Base-by-base conservation (phyloP, 2,888 invertebrate species). In the Amphipyra tragopoginis region DNA sequence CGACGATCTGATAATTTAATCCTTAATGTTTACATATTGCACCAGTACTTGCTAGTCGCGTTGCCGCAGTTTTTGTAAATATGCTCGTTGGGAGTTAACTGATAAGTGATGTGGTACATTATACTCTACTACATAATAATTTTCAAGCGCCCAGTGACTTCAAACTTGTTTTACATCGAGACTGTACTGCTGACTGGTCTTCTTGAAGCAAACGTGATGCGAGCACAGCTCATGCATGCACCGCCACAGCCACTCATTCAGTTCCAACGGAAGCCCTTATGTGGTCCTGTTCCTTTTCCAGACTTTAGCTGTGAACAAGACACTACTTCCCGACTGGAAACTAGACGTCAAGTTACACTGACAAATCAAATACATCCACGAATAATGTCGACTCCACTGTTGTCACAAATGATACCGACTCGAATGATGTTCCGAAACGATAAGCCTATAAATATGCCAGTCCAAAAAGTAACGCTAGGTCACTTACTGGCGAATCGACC, bases 41-140 rank as follows among this genome's bases (percentile, higher is more conserved):
- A 10, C 11, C 11, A 47, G 26, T 29, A 15, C 14, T 43, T 11
- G 15, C 39, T 15, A 11, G 29, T 54, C 29, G 47, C 15, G 5
- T 58, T 33, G 49, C 26, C 26, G 26, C 49, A 1, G 8, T 68
- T 47, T 29, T 57, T 43, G 6, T 36, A 39, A 54, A 54, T 43
- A 69, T 69, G 73, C 14, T 45, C 9, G 9, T 49, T 42, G 40
- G 4, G 8, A 45, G 57, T 53, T 29, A 68, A 48, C 14, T 53
- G 44, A 43, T 57, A 57, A 65, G 73, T 65, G 42, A 68, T 68
- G 68, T 68, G 52, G 66, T 65, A 43, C 49, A 72, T 72, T 65
- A 57, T 50, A 39, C 14, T 68, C 15, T 50, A 43, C 39, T 51
- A 40, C 13, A 58, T 65, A 0, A 50, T 57, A 36, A 48, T 72